phyloP scores from a whole-genome alignment of 2,113 vertebrate species.

The Microtus pennsylvanicus region DNA sequence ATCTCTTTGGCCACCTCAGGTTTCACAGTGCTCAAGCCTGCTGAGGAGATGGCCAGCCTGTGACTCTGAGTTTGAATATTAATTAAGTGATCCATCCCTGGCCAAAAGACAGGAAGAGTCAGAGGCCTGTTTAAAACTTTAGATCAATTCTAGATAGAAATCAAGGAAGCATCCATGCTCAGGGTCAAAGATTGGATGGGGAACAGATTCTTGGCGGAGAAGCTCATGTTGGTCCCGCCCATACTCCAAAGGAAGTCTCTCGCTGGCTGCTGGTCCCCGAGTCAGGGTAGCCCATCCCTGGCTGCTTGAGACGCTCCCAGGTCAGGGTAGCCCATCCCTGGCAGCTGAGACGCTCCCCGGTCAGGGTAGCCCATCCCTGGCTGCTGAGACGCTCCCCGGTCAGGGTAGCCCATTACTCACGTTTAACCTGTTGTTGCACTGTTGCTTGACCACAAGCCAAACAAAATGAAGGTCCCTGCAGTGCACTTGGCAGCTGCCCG shows the following conservation, averaged over 20 bases:
- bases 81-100: constrained; percentile 46
- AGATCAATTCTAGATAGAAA: constrained; percentile 20
- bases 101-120: constrained; percentile 7
- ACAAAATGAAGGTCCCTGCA: constrained; percentile 17
- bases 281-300: not conserved
- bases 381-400: not conserved
- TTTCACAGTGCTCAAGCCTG: not conserved
- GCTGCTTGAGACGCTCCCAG: not conserved
- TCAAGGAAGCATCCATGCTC: not conserved
- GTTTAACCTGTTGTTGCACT: not conserved
- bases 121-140: constrained; percentile 43
- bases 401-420: not conserved
- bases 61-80: not conserved
- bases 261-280: not conserved
- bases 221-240: too few relatives aligned
- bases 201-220: not conserved
- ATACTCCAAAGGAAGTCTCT: not conserved
- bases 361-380: not conserved
- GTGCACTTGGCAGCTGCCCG: constrained; percentile 40
- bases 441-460: constrained; percentile 38
- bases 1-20: not conserved
- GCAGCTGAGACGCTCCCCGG: not conserved
- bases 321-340: not conserved
- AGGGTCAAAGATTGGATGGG: not conserved
- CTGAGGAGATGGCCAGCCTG: not conserved